Percentiles rank a stretch among this genome's conserved stretches.
These are phyloP conservation scores for Hypocryptadius cinnamomeus DNA, from an alignment of 2,113 vertebrate species.

Conservation along the genomic window DNA sequence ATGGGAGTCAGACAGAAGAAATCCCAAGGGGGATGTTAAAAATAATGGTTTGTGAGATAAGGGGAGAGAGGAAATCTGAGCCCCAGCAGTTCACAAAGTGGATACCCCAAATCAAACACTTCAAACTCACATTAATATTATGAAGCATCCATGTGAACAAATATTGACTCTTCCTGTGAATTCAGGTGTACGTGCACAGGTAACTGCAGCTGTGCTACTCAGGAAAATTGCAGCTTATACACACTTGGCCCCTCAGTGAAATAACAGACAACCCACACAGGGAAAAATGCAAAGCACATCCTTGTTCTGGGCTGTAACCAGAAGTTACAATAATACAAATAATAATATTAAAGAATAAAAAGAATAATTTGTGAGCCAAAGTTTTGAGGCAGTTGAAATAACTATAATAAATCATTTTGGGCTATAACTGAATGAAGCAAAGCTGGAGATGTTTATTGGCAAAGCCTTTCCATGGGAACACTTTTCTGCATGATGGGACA, in stretches of 20 bases:
- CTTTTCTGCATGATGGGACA: not conserved
- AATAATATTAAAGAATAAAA: constrained; percentile 15
- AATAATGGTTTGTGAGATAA: not conserved
- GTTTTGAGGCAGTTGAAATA: constrained; percentile 22
- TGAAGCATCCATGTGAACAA: not conserved
- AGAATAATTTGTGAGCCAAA: not conserved
- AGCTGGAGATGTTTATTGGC: not conserved
- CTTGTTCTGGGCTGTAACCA: not conserved
- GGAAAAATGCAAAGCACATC: not conserved
- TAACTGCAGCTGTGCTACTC: not conserved
- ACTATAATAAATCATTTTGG: constrained; percentile 36
- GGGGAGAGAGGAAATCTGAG: not conserved
- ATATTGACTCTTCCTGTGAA: not conserved
- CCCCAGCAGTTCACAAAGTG: not conserved
- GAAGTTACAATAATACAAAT: not conserved
- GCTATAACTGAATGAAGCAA: not conserved
- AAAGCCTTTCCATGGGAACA: not conserved
- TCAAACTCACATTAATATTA: not conserved
- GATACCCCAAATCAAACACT: not conserved
- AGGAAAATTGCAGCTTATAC: not conserved
- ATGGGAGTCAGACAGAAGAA: not conserved
- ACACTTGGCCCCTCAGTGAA: not conserved
- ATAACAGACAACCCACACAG: not conserved
- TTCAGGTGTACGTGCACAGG: not conserved
- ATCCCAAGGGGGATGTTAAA: not conserved